Conservation (phyloP, 2,888 invertebrate species). For the Onthophagus sagittarius region DNA sequence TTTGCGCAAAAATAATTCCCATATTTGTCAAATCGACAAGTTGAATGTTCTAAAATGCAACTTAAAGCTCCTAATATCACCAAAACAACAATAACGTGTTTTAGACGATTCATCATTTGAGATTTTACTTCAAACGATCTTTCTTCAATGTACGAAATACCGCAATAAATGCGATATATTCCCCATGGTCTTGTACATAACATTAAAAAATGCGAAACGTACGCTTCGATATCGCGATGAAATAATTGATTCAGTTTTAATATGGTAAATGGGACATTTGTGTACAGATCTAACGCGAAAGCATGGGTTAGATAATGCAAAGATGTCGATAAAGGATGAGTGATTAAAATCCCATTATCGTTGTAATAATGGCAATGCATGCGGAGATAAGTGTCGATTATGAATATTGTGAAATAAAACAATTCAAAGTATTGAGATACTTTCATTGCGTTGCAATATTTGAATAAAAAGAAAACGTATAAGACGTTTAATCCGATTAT, state of each 20-base stretch:
- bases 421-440: constrained; percentile 4
- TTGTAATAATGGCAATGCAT: constrained; percentile 33
- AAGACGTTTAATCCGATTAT: constrained; percentile 11
- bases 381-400: constrained; percentile 25
- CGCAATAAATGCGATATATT: constrained; percentile 18
- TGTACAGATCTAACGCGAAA: constrained; percentile 21
- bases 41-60: constrained; percentile 13
- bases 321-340: constrained; percentile 30
- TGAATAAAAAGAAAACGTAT: constrained; percentile 15
- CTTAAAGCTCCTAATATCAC: constrained; percentile 13
- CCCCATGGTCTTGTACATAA: constrained; percentile 16
- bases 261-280: constrained; percentile 12
- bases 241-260: constrained; percentile 13
- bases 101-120: constrained; percentile 10
- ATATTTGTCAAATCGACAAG: constrained; percentile 1
- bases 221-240: neutral
- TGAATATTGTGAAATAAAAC: neutral
- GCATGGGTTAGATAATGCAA: constrained; percentile 29
- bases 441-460: constrained; percentile 2
- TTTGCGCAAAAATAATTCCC: constrained; percentile 3
- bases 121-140: constrained; percentile 13
- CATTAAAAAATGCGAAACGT: neutral
- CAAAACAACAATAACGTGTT: constrained; percentile 2
- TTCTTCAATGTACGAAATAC: constrained; percentile 13
- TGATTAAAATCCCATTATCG: constrained; percentile 29